These are phyloP conservation scores for Liopterus haemorrhoidalis DNA, from an alignment of 2,888 invertebrate genomes.

Conservation along the genomic window DNA sequence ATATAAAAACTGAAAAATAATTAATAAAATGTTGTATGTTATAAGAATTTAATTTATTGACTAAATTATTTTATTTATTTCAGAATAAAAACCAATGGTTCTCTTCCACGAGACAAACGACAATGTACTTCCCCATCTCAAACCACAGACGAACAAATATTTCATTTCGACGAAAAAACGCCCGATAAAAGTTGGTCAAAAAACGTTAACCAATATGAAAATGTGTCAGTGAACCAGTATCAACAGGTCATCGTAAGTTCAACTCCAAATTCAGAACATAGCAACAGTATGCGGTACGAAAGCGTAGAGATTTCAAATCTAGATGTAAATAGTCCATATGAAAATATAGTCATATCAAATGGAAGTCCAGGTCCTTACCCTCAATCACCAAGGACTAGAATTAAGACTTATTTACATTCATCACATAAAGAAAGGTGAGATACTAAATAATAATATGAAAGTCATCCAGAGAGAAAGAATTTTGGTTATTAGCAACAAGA, in stretches of 20 bases:
- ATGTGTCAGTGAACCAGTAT: slow-evolving; percentile 35
- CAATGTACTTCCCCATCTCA: slow-evolving; percentile 43
- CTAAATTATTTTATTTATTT: slow-evolving; percentile 32
- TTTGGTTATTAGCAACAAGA: too few species aligned
- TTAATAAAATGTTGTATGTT: background rate
- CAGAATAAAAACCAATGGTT: slow-evolving; percentile 87
- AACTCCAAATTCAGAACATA: slow-evolving; percentile 42
- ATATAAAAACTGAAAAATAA: too few species aligned
- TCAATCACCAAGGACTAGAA: slow-evolving; percentile 55
- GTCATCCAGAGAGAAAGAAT: too few species aligned
- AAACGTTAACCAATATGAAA: slow-evolving; percentile 37
- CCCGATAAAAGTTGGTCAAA: slow-evolving; percentile 31
- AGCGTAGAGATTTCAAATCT: slow-evolving; percentile 37
- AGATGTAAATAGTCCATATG: slow-evolving; percentile 50
- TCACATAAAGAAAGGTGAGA: slow-evolving; percentile 41
- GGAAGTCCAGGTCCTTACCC: slow-evolving; percentile 50
- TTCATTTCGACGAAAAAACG: slow-evolving; percentile 37
- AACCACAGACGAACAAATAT: slow-evolving; percentile 37
- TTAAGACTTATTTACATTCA: slow-evolving; percentile 60
- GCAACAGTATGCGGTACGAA: slow-evolving; percentile 41
- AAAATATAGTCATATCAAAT: slow-evolving; percentile 52
- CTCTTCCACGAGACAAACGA: slow-evolving; percentile 66
- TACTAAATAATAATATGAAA: too few species aligned
- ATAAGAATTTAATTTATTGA: background rate
- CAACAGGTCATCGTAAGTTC: slow-evolving; percentile 48